Base-by-base conservation (phyloP, 2,797 vertebrate genomes). In the Mionectes olivaceus region DNA sequence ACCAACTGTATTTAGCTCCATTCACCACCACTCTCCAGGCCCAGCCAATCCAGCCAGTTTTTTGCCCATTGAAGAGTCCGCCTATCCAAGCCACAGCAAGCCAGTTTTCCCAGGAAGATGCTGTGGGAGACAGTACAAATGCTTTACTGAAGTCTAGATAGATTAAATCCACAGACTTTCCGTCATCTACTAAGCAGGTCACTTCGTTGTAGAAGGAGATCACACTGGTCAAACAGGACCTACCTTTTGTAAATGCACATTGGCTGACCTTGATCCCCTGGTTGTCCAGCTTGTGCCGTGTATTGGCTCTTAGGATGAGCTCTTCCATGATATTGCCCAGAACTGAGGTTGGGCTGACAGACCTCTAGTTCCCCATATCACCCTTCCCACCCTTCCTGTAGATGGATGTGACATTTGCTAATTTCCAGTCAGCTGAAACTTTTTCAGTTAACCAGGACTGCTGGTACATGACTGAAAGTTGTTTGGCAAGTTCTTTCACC, bases 21-120 rank as follows among this genome's bases (percentile, higher is more conserved):
- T 30, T 53, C 17, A 30, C 39, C 46, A 13, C 5, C 33, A 10
- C 25, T 6, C 19, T 59, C 19, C 0, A 0, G 3, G 17, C 14
- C 30, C 37, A 25, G 25, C 21, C 21, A 32, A 32, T 52, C 24
- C 21, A 60, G 60, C 25, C 25, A 5, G 6, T 7, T 33, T 50
- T 65, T 28, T 74, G 39, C 19, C 13, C 57, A 33, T 8, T 1
- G 0, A 28, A 10, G 2, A 30, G 17, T 46, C 55, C 28, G 52
- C 23, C n/a, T 4, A 25, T 18, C 18, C 28, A 60, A 60, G 30
- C 23, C 10, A 21, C 1, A 2, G 41, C 22, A 46, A 61, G 30
- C 22, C 57, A 41, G 23, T 7, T 61, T 76, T 61, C 27, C 28
- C 30, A 11, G 21, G 30, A 67, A 24, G 21, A 46, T 87, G 23